phyloP scores from a whole-genome alignment of 2,888 invertebrate genomes.

The Diadegma fenestrale region DNA sequence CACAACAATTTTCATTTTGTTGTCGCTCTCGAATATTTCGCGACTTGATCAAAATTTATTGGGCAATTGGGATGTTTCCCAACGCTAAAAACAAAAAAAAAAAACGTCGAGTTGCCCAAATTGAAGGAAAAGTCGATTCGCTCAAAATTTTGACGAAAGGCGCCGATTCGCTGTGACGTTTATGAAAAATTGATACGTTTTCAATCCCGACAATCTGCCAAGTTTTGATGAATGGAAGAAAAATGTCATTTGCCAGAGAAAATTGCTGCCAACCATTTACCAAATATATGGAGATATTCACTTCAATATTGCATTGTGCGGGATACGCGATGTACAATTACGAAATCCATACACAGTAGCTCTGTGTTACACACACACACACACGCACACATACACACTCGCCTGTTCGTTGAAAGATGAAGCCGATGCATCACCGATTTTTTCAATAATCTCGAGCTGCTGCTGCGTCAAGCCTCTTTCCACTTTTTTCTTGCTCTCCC shows the following conservation, averaged over 20 bases:
- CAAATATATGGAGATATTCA: constrained; percentile 37
- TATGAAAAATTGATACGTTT: constrained; percentile 39
- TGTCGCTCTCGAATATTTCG: neutral
- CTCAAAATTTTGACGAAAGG: constrained; percentile 17
- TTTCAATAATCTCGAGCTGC: constrained; percentile 62
- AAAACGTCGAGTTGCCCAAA: neutral
- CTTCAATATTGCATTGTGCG: constrained; percentile 25
- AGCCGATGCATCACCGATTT: constrained; percentile 62
- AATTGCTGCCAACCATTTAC: constrained; percentile 41
- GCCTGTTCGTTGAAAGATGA: constrained; percentile 43
- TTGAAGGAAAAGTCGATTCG: neutral
- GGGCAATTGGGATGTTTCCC: neutral
- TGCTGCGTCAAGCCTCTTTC: constrained; percentile 10
- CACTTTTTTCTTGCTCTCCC: constrained; percentile 61
- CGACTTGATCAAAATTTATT: neutral
- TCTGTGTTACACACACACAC: neutral
- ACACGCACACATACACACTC: neutral
- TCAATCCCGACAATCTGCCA: constrained; percentile 30
- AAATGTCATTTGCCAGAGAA: constrained; percentile 33
- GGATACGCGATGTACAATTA: constrained; percentile 26
- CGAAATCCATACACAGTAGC: constrained; percentile 4
- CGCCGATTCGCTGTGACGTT: neutral
- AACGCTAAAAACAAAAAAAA: neutral
- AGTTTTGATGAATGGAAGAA: neutral
- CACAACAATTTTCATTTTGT: neutral